phyloP scores from a whole-genome alignment of 2,113 vertebrate genomes.

The Paradisaea rubra region DNA sequence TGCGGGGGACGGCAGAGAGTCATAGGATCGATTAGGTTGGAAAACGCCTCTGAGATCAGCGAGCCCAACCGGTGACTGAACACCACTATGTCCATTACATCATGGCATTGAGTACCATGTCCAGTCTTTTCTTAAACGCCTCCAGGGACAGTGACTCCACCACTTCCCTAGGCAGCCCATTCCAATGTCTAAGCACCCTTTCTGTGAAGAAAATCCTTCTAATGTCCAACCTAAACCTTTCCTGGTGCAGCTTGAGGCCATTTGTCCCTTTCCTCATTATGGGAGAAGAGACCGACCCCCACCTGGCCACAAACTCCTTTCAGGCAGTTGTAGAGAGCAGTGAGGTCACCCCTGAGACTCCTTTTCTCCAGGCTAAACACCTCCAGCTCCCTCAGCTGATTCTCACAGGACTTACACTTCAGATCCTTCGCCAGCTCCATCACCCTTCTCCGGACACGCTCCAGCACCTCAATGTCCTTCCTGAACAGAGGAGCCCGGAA shows the following conservation, averaged over 20 bases:
- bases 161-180: not conserved
- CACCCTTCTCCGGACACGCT: not conserved
- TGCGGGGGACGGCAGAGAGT: rapidly evolving
- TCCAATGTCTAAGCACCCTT: not conserved
- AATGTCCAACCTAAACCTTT: not conserved
- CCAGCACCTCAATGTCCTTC: not conserved
- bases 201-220: not conserved
- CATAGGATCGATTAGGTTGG: rapidly evolving
- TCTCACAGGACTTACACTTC: not conserved
- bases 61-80: not conserved
- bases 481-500: too few relatives aligned
- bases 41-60: not conserved
- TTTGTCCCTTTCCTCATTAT: not conserved
- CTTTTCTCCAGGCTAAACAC: not conserved
- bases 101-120: not conserved
- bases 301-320: not conserved
- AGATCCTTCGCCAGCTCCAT: not conserved
- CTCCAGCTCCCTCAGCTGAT: not conserved
- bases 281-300: too few relatives aligned
- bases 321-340: not conserved
- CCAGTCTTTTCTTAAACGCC: not conserved
- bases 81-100: rapidly evolving
- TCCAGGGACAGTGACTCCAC: too few relatives aligned
- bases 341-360: rapidly evolving
- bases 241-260: not conserved